Base-by-base conservation (phyloP, 2,888 invertebrate genomes). In the Mesorhabditis sp. region DNA sequence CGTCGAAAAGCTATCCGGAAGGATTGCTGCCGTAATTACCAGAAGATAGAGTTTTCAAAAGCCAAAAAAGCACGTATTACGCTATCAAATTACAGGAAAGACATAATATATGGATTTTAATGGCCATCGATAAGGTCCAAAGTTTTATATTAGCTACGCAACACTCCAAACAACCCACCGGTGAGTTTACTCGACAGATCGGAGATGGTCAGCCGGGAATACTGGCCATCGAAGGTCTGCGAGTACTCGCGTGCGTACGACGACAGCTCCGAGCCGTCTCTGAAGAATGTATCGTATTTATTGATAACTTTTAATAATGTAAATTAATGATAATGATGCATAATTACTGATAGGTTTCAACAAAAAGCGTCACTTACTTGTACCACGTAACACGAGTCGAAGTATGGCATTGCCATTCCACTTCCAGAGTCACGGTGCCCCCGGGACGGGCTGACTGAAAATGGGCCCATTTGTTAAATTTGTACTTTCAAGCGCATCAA, bases 371-470 rank as follows among this genome's bases (percentile, higher is more conserved):
- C 13, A 70, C 80, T 71, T 68, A 84, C 85, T 79, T 82, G 71
- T 73, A 79, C 86, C 86, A 86, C 44, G 80, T 80, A 68, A 86
- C 79, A 67, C 78, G 73, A 0, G 86, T 86, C 4, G 80, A 76
- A 5, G 79, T 72, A 69, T 85, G 84, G 62, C 83, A 83, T 67
- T 83, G 78, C 74, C 84, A 74, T 70, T 82, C 78, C 44, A 83
- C 82, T 67, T 84, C 81, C 70, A 86, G 69, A 58, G 73, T 72
- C 28, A 83, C 78, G 6, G 77, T 73, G 43, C 80, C 81, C 13
- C 85, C 85, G 43, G 76, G 65, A 67, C 73, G 73, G 2, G 69
- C 80, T 5, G 70, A 70, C 83, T 84, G 64, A 73, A 83, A 73
- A 28, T 41, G 4, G 5, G 62, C n/a, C n/a, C n/a, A 42, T 42